Evolutionary conservation across 2,113 vertebrate genomes (phyloP).

Genomic region (Melospiza georgiana): DNA sequence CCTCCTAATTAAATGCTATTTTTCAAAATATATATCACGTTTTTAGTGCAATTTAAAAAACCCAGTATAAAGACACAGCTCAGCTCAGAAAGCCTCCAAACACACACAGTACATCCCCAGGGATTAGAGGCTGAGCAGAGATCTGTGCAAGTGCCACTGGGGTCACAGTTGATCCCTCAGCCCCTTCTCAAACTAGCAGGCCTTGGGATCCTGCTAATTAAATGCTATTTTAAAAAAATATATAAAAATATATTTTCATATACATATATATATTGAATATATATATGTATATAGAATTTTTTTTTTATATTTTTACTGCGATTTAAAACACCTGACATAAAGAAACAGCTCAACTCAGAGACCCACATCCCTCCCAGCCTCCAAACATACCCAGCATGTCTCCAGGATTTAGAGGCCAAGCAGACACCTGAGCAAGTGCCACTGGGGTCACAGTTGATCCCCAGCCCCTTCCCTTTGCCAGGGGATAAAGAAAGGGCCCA

Average conservation of each 20-base stretch:
- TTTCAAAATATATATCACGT: neutral
- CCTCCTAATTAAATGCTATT: neutral
- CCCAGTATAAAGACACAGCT: neutral
- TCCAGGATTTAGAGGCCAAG: neutral
- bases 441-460: neutral
- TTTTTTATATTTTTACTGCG: neutral
- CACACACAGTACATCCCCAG: rapidly evolving
- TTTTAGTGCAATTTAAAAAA: neutral
- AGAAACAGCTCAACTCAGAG: neutral
- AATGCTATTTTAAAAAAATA: neutral
- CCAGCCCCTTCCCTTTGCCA: neutral
- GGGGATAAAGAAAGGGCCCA: neutral
- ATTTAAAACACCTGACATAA: neutral
- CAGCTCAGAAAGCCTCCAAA: neutral
- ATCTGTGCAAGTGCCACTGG: neutral
- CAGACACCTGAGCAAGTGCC: neutral
- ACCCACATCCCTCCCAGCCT: neutral
- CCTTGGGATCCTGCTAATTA: neutral
- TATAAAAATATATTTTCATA: no score
- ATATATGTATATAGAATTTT: neutral
- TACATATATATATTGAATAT: no score
- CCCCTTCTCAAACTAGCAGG: neutral
- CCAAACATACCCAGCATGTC: neutral
- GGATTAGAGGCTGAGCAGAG: neutral
- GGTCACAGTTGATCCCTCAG: neutral